Evolutionary conservation across 2,888 invertebrate genomes (phyloP), one percentile per base, ranked within the genome.

Genomic region (Empis livida): DNA sequence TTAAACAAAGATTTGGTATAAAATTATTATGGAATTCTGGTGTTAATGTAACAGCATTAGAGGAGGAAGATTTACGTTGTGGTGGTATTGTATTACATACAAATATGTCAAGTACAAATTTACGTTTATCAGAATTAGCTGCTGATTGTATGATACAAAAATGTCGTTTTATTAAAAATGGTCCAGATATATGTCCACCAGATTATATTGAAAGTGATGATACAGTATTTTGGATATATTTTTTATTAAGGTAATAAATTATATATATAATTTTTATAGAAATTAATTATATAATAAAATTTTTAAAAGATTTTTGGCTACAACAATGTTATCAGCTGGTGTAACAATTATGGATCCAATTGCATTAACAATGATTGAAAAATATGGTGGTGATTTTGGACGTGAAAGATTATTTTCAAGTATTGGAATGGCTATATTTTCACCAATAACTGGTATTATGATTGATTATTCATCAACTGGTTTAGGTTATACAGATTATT

Each of bases 311-410:
- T 82, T 91, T 55, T 70, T 88, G 57, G 89, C 84, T 2, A 87
- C 85, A 30, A 82, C 87, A 6, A 84, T 85, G 78, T 72, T 86
- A 60, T 82, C 84, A 6, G 88, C 88, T 27, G 84, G 86, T n/a
- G 84, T 89, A 1, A 87, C 87, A 11, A 83, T 92, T 47, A 82
- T 90, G 79, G 91, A 92, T 68, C 89, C 91, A 0, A 87, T 90
- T 52, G 86, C 89, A 1, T 70, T 91, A 51, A 85, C 84, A 11
- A 82, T 88, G 78, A 85, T 91, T 54, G 88, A 88, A 64, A 81
- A 84, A 61, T 83, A 84, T 59, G 84, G 84, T 1, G 85, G 86
- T 1, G 85, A 87, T 63, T 87, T 86, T 63, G 88, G 87, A 1
- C 75, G 84, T 58, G 87, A 88, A 62, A 74, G 86, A 57, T 68